Evolutionary conservation across 2,797 vertebrate species (phyloP).

Genomic region (Anomalospiza imberbis): DNA sequence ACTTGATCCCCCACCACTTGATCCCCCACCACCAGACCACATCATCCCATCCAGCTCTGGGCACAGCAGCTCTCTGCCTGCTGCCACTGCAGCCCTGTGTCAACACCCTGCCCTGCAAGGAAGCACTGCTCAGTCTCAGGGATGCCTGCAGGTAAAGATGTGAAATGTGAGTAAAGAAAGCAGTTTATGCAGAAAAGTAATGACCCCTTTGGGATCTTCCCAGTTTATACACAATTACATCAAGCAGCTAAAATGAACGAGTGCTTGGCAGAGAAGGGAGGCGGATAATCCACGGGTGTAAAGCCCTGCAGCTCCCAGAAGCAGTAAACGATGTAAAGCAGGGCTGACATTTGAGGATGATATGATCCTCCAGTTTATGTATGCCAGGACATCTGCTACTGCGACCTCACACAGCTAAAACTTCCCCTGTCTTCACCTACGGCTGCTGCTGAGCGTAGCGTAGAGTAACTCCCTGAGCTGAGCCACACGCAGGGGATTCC

Average conservation of each 20-base stretch:
- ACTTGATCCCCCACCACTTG: background rate
- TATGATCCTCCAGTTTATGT: background rate
- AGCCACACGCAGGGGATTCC: background rate
- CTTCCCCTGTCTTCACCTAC: background rate
- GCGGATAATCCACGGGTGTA: background rate
- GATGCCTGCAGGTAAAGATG: conserved; percentile 24
- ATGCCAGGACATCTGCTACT: conserved; percentile 23
- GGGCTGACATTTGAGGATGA: background rate
- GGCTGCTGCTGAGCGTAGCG: background rate
- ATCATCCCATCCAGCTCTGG: background rate
- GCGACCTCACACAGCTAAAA: background rate
- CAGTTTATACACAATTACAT: conserved; percentile 50
- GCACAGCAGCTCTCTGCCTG: background rate
- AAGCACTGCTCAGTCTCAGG: background rate
- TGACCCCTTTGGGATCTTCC: conserved; percentile 33
- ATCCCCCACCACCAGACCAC: background rate
- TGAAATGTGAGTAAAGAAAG: conserved; percentile 51
- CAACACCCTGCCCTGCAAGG: background rate
- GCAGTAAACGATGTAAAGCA: background rate
- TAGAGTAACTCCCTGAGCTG: background rate
- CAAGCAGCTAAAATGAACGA: conserved; percentile 4
- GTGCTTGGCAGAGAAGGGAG: background rate
- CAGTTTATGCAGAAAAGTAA: conserved; percentile 34
- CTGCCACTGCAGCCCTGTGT: background rate
- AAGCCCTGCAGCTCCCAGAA: conserved; percentile 29